Evolutionary conservation across 2,113 vertebrate genomes (phyloP).

Genomic region (Tachycineta bicolor): DNA sequence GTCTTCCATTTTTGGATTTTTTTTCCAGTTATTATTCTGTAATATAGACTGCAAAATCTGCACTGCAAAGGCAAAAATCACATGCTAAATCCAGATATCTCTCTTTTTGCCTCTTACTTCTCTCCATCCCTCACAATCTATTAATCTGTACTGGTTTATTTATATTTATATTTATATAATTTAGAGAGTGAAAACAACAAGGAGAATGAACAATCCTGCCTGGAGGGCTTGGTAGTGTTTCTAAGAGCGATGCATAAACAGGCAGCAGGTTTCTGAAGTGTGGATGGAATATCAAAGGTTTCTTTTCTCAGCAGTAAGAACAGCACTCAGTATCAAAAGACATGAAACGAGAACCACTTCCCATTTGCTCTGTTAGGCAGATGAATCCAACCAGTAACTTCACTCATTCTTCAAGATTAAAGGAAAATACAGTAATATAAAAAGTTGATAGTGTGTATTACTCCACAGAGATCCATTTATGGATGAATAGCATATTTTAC

Average conservation of each 20-base stretch:
- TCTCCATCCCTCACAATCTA: background rate
- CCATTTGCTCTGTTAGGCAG: background rate
- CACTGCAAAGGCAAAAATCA: background rate
- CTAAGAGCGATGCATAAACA: background rate
- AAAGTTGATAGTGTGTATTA: background rate
- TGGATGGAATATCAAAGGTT: background rate
- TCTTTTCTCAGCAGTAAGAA: background rate
- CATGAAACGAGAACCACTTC: background rate
- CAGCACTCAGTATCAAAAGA: background rate
- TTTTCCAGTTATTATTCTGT: background rate
- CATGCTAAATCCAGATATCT: background rate
- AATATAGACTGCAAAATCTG: background rate
- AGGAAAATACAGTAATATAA: background rate
- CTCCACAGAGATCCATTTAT: background rate
- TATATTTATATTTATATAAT: conserved; percentile 11
- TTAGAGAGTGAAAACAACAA: background rate
- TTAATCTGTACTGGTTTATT: background rate
- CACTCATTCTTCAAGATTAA: conserved; percentile 10
- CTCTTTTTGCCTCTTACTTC: background rate
- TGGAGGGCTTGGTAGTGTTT: background rate
- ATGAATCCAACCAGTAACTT: background rate
- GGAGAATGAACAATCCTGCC: background rate
- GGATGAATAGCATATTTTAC: background rate
- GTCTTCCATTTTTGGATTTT: background rate
- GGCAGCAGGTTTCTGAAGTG: background rate